Conservation (phyloP, 2,888 invertebrate species). For the Ptycholaimellus sp. region DNA sequence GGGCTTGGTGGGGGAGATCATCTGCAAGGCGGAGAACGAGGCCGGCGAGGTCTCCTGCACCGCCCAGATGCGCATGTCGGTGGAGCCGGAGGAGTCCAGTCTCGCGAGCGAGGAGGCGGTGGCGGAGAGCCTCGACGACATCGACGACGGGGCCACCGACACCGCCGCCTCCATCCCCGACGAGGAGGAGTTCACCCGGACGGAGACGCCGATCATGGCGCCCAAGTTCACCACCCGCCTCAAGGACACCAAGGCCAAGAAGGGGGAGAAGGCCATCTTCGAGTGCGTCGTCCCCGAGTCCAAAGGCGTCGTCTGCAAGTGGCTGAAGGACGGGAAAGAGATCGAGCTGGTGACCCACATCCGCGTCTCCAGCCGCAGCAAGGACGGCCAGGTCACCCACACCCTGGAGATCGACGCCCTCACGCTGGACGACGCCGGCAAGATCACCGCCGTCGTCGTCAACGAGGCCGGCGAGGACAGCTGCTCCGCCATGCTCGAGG, state of each 20-base stretch:
- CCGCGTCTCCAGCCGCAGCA: constrained; percentile 21
- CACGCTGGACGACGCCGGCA: constrained; percentile 46
- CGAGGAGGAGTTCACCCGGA: background rate
- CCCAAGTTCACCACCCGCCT: constrained; percentile 61
- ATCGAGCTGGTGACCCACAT: constrained; percentile 23
- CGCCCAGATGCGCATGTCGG: constrained; percentile 11
- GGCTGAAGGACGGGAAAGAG: constrained; percentile 45
- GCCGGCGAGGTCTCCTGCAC: constrained; percentile 19
- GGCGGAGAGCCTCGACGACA: constrained; percentile 2
- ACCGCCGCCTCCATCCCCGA: constrained; percentile 1
- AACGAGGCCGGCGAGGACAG: constrained; percentile 14
- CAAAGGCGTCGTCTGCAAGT: constrained; percentile 6
- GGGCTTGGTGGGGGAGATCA: constrained; percentile 23
- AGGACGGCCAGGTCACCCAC: background rate
- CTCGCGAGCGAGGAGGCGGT: constrained; percentile 1
- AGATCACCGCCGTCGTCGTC: constrained; percentile 48
- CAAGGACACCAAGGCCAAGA: constrained; percentile 48
- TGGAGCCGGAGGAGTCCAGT: constrained; percentile 1
- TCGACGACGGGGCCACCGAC: constrained; percentile 5
- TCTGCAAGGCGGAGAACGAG: constrained; percentile 23
- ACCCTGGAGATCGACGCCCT: constrained; percentile 44
- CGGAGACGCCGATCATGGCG: constrained; percentile 19
- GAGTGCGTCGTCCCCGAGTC: constrained; percentile 9
- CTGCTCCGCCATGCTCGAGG: constrained; percentile 6
- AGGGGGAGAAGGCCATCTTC: constrained; percentile 16